phyloP scores from a whole-genome alignment of 2,113 vertebrate species.

The Polypterus bichir region DNA sequence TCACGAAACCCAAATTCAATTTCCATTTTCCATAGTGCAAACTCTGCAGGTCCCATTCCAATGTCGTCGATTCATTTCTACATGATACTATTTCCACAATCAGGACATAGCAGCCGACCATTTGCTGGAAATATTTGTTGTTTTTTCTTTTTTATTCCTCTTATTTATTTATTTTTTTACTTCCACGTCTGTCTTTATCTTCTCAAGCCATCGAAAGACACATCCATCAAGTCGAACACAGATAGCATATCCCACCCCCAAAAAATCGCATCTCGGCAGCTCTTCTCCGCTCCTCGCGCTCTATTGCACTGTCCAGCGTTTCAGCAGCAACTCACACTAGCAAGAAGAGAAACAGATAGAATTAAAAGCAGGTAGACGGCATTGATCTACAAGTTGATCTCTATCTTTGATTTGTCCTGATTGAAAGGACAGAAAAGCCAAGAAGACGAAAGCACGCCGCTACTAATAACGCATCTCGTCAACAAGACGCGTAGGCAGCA shows the following conservation, averaged over 20 bases:
- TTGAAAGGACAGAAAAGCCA: too few relatives aligned
- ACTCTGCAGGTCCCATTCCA: too few relatives aligned
- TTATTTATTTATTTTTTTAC: conserved; percentile 3
- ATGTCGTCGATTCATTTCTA: too few relatives aligned
- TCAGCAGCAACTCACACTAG: conserved; percentile 9
- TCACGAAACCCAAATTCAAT: conserved; percentile 5
- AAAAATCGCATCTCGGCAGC: conserved; percentile 14
- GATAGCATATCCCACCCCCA: conserved; percentile 12
- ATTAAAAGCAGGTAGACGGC: conserved; percentile 14
- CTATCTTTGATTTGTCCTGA: conserved; percentile 11
- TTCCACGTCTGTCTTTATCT: conserved; percentile 6
- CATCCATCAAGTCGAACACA: conserved; percentile 17
- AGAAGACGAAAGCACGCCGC: too few relatives aligned
- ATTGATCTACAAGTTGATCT: conserved; percentile 27
- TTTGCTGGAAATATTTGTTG: too few relatives aligned
- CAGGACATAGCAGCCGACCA: too few relatives aligned
- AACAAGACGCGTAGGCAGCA: too few relatives aligned
- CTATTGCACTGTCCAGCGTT: conserved; percentile 6
- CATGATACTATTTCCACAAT: too few relatives aligned
- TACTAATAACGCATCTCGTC: too few relatives aligned
- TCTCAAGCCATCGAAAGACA: conserved; percentile 6
- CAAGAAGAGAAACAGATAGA: conserved; percentile 18
- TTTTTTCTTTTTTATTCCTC: too few relatives aligned
- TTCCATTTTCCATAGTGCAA: too few relatives aligned
- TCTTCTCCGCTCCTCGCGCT: conserved; percentile 12